phyloP scores from a whole-genome alignment of 2,113 vertebrate species.

The Sialia sialis region DNA sequence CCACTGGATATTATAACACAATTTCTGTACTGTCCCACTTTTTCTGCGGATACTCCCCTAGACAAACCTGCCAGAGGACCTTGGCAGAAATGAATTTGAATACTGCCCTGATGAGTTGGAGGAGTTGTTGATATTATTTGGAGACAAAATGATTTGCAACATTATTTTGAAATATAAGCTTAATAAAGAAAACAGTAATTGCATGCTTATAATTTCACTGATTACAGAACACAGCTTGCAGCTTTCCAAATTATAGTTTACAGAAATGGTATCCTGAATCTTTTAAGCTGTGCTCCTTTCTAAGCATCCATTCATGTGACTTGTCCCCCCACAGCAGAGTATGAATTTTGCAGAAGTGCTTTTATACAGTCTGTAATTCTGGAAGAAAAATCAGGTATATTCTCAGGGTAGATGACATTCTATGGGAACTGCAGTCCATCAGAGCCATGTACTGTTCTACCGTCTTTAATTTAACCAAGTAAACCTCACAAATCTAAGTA shows the following conservation, averaged over 20 bases:
- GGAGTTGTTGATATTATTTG: neutral
- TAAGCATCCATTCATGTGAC: neutral
- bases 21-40: neutral
- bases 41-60: neutral
- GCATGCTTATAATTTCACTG: slow-evolving; percentile 59
- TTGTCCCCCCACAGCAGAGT: neutral
- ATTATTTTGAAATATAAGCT: slow-evolving; percentile 28
- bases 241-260: slow-evolving; percentile 60
- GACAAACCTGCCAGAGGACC: neutral
- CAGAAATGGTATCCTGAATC: slow-evolving; percentile 1
- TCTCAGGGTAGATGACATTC: neutral
- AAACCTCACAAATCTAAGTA: neutral
- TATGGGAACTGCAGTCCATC: neutral
- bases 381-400: neutral
- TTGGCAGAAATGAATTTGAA: neutral
- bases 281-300: slow-evolving; percentile 18
- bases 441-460: neutral
- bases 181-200: slow-evolving; percentile 58
- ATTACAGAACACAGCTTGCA: slow-evolving; percentile 56
- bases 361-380: neutral
- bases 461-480: neutral
- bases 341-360: neutral
- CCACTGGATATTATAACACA: neutral
- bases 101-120: neutral
- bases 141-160: slow-evolving; percentile 5